phyloP scores from a whole-genome alignment of 2,113 vertebrate genomes.

The Nesospiza acunhae region DNA sequence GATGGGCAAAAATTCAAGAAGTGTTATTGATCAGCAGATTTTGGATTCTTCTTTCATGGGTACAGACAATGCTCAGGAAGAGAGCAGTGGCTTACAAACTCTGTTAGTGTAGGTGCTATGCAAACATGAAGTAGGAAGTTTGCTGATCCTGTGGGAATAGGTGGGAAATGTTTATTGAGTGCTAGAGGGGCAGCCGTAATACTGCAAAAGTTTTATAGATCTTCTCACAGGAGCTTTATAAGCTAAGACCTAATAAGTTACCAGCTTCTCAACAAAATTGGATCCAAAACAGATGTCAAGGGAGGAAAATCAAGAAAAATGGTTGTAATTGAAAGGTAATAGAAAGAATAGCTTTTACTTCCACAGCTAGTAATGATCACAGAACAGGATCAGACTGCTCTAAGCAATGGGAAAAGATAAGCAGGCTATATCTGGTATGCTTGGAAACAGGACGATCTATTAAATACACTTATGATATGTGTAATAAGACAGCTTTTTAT shows the following conservation, averaged over 20 bases:
- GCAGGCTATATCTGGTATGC: neutral
- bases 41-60: neutral
- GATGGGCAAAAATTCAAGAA: neutral
- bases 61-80: neutral
- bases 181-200: neutral
- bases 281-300: neutral
- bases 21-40: neutral
- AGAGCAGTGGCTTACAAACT: neutral
- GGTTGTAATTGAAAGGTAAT: neutral
- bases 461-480: neutral
- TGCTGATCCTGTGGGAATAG: neutral
- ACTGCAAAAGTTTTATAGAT: neutral
- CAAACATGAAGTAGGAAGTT: neutral
- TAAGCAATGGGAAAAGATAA: neutral
- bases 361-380: neutral
- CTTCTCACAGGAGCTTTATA: neutral
- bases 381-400: neutral
- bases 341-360: conserved; percentile 23
- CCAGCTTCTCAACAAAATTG: neutral
- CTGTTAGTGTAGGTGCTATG: neutral
- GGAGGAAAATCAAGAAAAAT: conserved; percentile 31
- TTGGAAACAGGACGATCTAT: neutral
- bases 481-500: conserved; percentile 25
- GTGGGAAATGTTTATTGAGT: neutral
- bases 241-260: neutral